These are phyloP conservation scores for Hypotaenidia okinawae DNA, from an alignment of 2,797 vertebrate genomes.

Conservation along the genomic window DNA sequence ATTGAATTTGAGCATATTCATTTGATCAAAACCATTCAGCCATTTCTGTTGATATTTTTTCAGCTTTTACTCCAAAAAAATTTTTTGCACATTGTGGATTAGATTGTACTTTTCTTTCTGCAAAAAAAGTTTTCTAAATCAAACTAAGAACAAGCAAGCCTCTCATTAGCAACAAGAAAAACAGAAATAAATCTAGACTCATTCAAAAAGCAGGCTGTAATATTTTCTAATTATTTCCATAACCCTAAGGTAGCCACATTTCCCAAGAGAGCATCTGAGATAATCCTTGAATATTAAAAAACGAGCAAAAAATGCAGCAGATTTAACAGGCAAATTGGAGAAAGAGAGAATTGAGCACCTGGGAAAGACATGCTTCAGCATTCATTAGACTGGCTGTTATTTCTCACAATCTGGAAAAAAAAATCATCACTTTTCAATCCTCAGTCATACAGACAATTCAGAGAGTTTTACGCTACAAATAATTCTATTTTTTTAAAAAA, in stretches of 20 bases:
- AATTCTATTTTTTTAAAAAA: not conserved
- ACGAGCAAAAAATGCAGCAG: not conserved
- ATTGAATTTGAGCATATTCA: not conserved
- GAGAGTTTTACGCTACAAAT: not conserved
- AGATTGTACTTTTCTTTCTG: not conserved
- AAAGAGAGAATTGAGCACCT: not conserved
- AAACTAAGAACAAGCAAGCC: slow-evolving; percentile 31
- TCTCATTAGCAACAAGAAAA: slow-evolving; percentile 50
- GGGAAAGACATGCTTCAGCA: slow-evolving; percentile 8
- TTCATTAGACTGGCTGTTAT: slow-evolving; percentile 3
- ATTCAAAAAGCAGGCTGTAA: slow-evolving; percentile 55
- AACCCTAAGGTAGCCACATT: slow-evolving; percentile 25
- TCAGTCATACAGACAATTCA: not conserved
- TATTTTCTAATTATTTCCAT: slow-evolving; percentile 58
- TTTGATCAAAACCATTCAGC: slow-evolving; percentile 1
- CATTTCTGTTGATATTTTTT: not conserved
- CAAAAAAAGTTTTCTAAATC: not conserved
- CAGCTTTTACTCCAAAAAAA: not conserved
- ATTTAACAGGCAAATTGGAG: slow-evolving; percentile 32
- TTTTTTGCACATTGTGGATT: not conserved
- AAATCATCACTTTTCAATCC: not conserved
- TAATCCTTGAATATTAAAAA: slow-evolving; percentile 58
- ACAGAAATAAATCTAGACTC: slow-evolving; percentile 49
- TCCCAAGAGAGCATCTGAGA: slow-evolving; percentile 20
- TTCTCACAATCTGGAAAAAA: slow-evolving; percentile 25